These are phyloP conservation scores for Actinostola sp. DNA, from an alignment of 92 coral and sea anemone species.

Conservation along the genomic window DNA sequence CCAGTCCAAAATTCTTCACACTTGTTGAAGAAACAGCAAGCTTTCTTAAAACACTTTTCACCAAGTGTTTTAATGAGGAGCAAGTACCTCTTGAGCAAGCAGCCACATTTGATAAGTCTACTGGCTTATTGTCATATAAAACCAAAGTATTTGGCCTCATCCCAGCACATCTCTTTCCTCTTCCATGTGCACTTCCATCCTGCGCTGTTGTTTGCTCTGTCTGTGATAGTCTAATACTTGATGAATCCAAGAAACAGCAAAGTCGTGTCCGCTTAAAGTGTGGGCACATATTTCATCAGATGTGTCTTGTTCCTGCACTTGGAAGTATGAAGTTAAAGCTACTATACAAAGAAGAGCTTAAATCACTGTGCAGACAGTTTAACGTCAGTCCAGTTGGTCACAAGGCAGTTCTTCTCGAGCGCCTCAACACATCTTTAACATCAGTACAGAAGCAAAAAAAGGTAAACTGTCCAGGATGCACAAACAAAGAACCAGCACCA, in stretches of 20 bases:
- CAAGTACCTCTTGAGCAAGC: not conserved
- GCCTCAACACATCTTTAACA: not conserved
- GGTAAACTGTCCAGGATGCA: not conserved
- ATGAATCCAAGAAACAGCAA: too few relatives aligned
- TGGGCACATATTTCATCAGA: slow-evolving; percentile 28
- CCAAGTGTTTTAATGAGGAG: not conserved
- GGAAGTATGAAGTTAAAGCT: not conserved
- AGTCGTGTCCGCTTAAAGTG: too few relatives aligned
- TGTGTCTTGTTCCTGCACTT: slow-evolving; percentile 20
- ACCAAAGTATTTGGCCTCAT: slow-evolving; percentile 21
- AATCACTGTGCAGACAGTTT: not conserved
- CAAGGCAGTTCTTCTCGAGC: not conserved
- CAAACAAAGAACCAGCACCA: not conserved
- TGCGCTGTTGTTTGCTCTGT: slow-evolving; percentile 34
- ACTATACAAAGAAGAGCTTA: slow-evolving; percentile 17
- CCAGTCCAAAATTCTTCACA: not conserved
- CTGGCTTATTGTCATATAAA: slow-evolving; percentile 12
- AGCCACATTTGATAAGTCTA: slow-evolving; percentile 7
- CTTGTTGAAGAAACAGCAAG: not conserved
- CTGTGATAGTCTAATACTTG: too few relatives aligned
- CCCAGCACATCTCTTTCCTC: slow-evolving; percentile 13
- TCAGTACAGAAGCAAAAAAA: not conserved
- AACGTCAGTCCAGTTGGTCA: not conserved
- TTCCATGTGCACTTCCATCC: slow-evolving; percentile 10
- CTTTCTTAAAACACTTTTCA: slow-evolving; percentile 14